These are phyloP conservation scores for Drosophila falleni DNA, from an alignment of 2,888 invertebrate genomes.

Conservation along the genomic window DNA sequence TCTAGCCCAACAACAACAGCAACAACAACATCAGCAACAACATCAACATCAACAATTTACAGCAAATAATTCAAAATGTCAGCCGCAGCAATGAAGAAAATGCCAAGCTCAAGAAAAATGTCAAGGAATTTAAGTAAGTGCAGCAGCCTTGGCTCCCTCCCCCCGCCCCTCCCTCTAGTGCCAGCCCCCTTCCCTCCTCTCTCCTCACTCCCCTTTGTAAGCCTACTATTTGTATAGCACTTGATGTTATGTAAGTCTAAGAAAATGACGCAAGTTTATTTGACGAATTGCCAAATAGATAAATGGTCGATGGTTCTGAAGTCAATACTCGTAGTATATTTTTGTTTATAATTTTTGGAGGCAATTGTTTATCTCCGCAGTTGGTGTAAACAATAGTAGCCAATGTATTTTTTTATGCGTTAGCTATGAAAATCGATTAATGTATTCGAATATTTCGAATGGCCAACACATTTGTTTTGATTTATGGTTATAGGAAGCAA, in stretches of 20 bases:
- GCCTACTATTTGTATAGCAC: constrained; percentile 9
- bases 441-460: constrained; percentile 39
- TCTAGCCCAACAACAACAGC: constrained; percentile 6
- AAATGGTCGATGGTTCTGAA: constrained; percentile 1
- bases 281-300: constrained; percentile 34
- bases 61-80: constrained; percentile 77
- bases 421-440: constrained; percentile 71
- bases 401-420: constrained; percentile 65
- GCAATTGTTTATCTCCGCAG: constrained; percentile 52
- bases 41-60: constrained; percentile 45
- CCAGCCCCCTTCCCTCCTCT: neutral
- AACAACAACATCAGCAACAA: constrained; percentile 4
- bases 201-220: neutral
- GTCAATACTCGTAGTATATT: neutral
- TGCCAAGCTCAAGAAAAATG: constrained; percentile 61
- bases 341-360: constrained; percentile 47
- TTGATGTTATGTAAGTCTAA: constrained; percentile 7
- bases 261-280: constrained; percentile 39
- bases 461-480: constrained; percentile 65
- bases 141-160: constrained; percentile 13
- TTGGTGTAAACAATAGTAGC: constrained; percentile 43
- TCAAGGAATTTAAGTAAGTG: constrained; percentile 57
- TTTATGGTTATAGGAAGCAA: constrained; percentile 58
- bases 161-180: neutral
- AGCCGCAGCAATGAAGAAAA: constrained; percentile 64